phyloP scores from a whole-genome alignment of 2,113 vertebrate species.

The Trachemys scripta region DNA sequence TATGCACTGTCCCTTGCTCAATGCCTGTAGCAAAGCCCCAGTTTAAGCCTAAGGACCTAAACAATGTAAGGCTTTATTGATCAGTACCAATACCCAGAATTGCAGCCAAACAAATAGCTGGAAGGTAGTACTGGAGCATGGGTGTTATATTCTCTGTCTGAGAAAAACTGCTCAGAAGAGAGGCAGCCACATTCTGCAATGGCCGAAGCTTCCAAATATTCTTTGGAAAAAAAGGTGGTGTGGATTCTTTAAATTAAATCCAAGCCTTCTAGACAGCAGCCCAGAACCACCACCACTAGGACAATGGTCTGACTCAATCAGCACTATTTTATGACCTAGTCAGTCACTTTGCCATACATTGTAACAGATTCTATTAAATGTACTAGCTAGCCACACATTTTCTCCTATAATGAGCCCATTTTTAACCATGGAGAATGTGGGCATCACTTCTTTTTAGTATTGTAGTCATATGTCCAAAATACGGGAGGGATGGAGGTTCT shows the following conservation, averaged over 20 bases:
- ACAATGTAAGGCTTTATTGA: not conserved
- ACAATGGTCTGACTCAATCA: not conserved
- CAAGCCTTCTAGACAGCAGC: constrained; percentile 31
- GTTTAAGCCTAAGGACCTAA: not conserved
- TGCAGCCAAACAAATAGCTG: not conserved
- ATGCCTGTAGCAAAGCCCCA: not conserved
- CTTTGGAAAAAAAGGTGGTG: constrained; percentile 24
- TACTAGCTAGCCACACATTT: not conserved
- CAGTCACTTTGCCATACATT: not conserved
- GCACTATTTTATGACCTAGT: not conserved
- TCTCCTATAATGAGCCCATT: constrained; percentile 8
- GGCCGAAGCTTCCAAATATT: constrained; percentile 58
- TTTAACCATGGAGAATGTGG: constrained; percentile 8
- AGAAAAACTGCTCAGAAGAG: constrained; percentile 25
- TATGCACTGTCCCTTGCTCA: not conserved
- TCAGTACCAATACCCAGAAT: not conserved
- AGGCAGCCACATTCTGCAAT: constrained; percentile 51
- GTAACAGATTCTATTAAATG: constrained; percentile 19
- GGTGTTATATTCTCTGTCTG: not conserved
- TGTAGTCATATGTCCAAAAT: not conserved
- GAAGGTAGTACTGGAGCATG: not conserved
- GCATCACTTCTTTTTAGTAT: not conserved
- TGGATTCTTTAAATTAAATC: constrained; percentile 36
- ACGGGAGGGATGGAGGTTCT: not conserved
- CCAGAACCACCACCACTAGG: constrained; percentile 52